Evolutionary conservation across 2,888 invertebrate genomes (phyloP).

Genomic region (Chrysodeixis includens): DNA sequence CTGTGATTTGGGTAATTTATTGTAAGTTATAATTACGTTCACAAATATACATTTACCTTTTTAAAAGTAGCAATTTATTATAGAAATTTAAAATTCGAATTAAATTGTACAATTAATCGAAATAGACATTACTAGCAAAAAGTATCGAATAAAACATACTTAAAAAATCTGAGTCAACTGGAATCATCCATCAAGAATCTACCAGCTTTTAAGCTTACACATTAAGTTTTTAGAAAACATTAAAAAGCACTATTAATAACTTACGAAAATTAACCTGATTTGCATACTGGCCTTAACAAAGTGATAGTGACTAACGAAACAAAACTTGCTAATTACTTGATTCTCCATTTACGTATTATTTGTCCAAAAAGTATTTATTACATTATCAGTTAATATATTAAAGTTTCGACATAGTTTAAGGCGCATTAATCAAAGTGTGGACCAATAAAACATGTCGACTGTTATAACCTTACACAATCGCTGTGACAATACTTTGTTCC

Average conservation of each 20-base stretch:
- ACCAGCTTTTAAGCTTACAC: too few species aligned
- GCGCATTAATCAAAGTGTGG: slow-evolving; percentile 40
- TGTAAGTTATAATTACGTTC: background rate
- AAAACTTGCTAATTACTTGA: slow-evolving; percentile 42
- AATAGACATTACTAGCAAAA: too few species aligned
- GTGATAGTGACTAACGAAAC: slow-evolving; percentile 42
- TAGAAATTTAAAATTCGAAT: too few species aligned
- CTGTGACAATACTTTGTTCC: slow-evolving; percentile 28
- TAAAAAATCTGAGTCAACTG: too few species aligned
- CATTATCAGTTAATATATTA: slow-evolving; percentile 42
- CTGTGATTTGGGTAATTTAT: slow-evolving; percentile 25
- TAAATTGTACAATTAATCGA: too few species aligned
- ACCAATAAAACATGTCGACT: slow-evolving; percentile 48
- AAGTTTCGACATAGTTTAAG: slow-evolving; percentile 25
- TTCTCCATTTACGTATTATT: slow-evolving; percentile 52
- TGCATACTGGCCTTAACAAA: slow-evolving; percentile 49
- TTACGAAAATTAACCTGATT: slow-evolving; percentile 35
- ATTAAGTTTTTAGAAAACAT: slow-evolving; percentile 38
- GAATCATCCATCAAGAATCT: too few species aligned
- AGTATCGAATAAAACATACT: too few species aligned
- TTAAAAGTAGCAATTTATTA: too few species aligned
- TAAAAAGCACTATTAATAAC: slow-evolving; percentile 33
- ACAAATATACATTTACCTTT: too few species aligned
- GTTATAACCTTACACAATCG: slow-evolving; percentile 39
- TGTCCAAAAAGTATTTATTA: slow-evolving; percentile 24